Conservation (phyloP, 1,140 invertebrate genomes). For the Ephestia elutella region DNA sequence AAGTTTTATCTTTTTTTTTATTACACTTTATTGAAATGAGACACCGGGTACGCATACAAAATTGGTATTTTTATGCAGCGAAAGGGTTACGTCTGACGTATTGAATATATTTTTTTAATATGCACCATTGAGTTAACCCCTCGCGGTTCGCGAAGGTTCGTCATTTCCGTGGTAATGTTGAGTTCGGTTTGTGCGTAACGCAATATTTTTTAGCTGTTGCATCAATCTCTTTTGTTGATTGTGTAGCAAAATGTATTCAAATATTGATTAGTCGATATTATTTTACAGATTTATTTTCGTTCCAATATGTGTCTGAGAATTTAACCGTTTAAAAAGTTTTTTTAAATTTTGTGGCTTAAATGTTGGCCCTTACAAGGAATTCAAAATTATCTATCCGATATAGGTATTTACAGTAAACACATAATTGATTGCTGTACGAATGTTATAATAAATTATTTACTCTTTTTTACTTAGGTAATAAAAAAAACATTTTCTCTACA, state of each 20-base stretch:
- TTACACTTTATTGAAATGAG: slow-evolving; percentile 68
- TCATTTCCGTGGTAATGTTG: slow-evolving; percentile 52
- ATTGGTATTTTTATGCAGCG: slow-evolving; percentile 61
- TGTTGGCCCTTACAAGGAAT: no score
- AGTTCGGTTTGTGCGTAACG: slow-evolving; percentile 33
- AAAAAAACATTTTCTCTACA: no score
- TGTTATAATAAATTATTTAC: no score
- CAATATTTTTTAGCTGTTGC: slow-evolving; percentile 12
- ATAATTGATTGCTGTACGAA: no score
- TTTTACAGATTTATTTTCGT: not conserved
- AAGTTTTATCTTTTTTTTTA: slow-evolving; percentile 64
- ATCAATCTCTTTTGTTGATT: not conserved
- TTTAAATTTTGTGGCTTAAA: no score
- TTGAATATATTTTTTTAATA: slow-evolving; percentile 53
- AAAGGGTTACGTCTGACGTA: slow-evolving; percentile 54
- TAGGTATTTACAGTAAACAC: no score
- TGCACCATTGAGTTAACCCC: slow-evolving; percentile 36
- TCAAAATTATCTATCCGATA: no score
- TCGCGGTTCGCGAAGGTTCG: slow-evolving; percentile 51
- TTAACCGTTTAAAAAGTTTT: no score
- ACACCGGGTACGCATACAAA: slow-evolving; percentile 65
- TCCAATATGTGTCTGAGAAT: no score
- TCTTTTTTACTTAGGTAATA: no score
- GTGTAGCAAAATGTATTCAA: not conserved
- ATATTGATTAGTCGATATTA: not conserved